These are phyloP conservation scores for Cylindroiulus punctatus DNA, from an alignment of 2,888 invertebrate species.

Conservation along the genomic window DNA sequence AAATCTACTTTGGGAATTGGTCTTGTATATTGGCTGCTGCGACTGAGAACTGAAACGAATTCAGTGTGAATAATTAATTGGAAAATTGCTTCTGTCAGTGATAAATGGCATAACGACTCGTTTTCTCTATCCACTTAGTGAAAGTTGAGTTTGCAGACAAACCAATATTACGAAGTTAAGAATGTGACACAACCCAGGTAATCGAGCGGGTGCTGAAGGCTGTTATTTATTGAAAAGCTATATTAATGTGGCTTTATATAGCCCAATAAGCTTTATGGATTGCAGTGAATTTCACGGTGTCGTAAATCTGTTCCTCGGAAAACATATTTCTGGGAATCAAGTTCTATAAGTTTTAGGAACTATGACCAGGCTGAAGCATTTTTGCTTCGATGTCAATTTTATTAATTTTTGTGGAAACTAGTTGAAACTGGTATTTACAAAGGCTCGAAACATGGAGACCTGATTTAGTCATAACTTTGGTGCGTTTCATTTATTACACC, in stretches of 20 bases:
- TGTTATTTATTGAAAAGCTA: conserved; percentile 11
- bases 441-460: neutral
- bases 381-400: neutral
- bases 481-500: neutral
- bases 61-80: neutral
- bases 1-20: neutral
- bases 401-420: neutral
- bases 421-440: neutral
- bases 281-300: conserved; percentile 3
- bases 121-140: neutral
- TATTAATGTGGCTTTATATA: neutral
- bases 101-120: neutral
- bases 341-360: conserved; percentile 12
- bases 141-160: neutral
- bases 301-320: conserved; percentile 20
- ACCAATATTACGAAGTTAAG: neutral
- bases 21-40: neutral
- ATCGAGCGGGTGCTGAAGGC: neutral
- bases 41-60: neutral
- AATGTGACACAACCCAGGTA: neutral
- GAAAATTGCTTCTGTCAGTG: neutral
- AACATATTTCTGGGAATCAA: conserved; percentile 30
- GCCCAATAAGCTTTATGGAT: conserved; percentile 23
- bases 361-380: neutral
- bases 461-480: neutral